phyloP scores from a whole-genome alignment of 2,888 invertebrate genomes.

The Bursaphelenchus okinawaensis region DNA sequence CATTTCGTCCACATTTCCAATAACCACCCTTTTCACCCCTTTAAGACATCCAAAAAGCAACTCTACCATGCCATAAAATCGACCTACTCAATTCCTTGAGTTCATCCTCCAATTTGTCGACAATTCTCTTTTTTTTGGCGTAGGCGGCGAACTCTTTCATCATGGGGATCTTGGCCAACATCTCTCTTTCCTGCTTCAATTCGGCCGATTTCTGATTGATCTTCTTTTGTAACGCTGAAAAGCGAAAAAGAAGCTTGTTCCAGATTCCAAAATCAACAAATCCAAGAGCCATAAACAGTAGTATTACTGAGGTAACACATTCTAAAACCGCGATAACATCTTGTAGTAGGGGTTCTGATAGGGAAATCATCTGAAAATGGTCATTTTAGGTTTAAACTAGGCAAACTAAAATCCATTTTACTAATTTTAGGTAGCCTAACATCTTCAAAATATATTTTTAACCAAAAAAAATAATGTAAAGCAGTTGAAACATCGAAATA shows the following conservation, averaged over 20 bases:
- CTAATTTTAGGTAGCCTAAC: too few species aligned
- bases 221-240: slow-evolving; percentile 3
- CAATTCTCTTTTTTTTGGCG: slow-evolving; percentile 16
- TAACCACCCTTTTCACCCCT: too few species aligned
- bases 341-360: neutral
- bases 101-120: slow-evolving; percentile 25
- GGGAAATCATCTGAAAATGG: neutral
- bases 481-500: too few species aligned
- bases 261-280: neutral
- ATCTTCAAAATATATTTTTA: too few species aligned
- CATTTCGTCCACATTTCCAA: too few species aligned
- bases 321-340: neutral
- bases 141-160: slow-evolving; percentile 26
- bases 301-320: neutral
- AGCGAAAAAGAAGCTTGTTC: neutral
- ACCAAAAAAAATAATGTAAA: too few species aligned
- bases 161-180: slow-evolving; percentile 19
- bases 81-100: slow-evolving; percentile 17
- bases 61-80: too few species aligned
- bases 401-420: too few species aligned
- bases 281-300: slow-evolving; percentile 5
- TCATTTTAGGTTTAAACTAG: neutral
- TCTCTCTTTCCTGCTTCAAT: slow-evolving; percentile 2
- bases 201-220: neutral
- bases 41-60: too few species aligned